A percentile compares a stretch with the other conserved stretches of the same genome.
These are phyloP conservation scores for Papilio demoleus DNA, from an alignment of 2,888 invertebrate genomes.

Conservation along the genomic window DNA sequence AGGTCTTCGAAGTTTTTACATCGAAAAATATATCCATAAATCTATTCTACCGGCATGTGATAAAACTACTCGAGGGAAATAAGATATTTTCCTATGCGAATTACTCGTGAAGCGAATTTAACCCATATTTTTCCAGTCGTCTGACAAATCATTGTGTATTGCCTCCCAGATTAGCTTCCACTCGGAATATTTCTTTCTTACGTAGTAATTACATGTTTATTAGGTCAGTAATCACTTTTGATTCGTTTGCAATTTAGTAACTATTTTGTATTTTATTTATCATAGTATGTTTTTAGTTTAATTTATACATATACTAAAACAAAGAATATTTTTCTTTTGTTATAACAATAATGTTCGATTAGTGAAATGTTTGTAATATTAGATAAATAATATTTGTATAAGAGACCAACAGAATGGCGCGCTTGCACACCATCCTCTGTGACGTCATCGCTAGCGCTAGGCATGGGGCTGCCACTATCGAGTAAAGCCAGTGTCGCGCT, in stretches of 20 bases:
- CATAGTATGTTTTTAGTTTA: not conserved
- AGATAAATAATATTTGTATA: too few species aligned
- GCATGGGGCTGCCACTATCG: too few species aligned
- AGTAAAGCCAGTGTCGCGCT: too few species aligned
- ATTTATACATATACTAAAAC: not conserved
- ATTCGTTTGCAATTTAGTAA: not conserved
- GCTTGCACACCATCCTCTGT: too few species aligned
- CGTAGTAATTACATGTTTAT: not conserved
- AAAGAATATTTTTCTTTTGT: not conserved
- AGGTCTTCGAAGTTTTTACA: too few species aligned
- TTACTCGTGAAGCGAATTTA: slow-evolving; percentile 23
- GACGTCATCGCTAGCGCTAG: too few species aligned
- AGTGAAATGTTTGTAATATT: too few species aligned
- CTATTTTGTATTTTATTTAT: not conserved
- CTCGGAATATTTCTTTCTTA: not conserved
- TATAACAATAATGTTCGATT: too few species aligned
- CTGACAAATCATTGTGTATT: slow-evolving; percentile 21
- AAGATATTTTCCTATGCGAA: slow-evolving; percentile 23
- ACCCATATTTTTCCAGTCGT: slow-evolving; percentile 12
- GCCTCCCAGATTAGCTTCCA: not conserved
- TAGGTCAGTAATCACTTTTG: not conserved
- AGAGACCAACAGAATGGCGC: too few species aligned
- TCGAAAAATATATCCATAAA: not conserved
- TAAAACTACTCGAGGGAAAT: slow-evolving; percentile 23
- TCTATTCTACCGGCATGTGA: not conserved